phyloP scores from a whole-genome alignment of 2,888 invertebrate genomes.

The Megastigmus dorsalis region DNA sequence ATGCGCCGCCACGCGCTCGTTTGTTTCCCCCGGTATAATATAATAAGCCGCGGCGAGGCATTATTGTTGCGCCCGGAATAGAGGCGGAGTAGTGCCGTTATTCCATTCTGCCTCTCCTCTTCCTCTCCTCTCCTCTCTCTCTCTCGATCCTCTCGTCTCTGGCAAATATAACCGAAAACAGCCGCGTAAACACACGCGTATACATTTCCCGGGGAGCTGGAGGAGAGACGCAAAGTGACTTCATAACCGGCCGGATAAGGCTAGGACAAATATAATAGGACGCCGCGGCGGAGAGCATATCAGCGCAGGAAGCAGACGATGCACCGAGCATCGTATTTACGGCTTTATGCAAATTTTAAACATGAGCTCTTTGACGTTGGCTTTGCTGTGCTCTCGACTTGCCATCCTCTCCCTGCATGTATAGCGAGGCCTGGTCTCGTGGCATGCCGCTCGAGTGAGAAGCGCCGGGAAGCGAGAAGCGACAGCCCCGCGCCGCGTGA shows the following conservation, averaged over 20 bases:
- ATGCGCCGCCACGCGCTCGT: too few species aligned
- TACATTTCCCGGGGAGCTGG: background rate
- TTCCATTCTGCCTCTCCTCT: too few species aligned
- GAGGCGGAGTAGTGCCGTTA: too few species aligned
- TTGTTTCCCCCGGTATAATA: too few species aligned
- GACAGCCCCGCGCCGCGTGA: background rate
- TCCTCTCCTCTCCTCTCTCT: too few species aligned
- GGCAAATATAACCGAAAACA: background rate
- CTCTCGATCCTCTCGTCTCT: too few species aligned
- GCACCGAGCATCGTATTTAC: slow-evolving; percentile 39
- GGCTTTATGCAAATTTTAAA: slow-evolving; percentile 58
- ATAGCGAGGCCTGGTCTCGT: too few species aligned
- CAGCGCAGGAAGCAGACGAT: background rate
- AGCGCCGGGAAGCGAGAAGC: slow-evolving; percentile 2
- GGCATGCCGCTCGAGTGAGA: too few species aligned
- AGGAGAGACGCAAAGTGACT: slow-evolving; percentile 42
- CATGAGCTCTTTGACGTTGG: slow-evolving; percentile 49
- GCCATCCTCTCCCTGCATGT: too few species aligned
- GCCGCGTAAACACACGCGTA: slow-evolving; percentile 8
- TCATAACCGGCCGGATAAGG: slow-evolving; percentile 45
- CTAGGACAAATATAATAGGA: slow-evolving; percentile 43
- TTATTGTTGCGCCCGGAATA: too few species aligned
- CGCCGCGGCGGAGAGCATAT: background rate
- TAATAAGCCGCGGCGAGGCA: too few species aligned
- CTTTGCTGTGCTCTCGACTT: too few species aligned